phyloP scores from a whole-genome alignment of 2,113 vertebrate species.

The Isichthys henryi region DNA sequence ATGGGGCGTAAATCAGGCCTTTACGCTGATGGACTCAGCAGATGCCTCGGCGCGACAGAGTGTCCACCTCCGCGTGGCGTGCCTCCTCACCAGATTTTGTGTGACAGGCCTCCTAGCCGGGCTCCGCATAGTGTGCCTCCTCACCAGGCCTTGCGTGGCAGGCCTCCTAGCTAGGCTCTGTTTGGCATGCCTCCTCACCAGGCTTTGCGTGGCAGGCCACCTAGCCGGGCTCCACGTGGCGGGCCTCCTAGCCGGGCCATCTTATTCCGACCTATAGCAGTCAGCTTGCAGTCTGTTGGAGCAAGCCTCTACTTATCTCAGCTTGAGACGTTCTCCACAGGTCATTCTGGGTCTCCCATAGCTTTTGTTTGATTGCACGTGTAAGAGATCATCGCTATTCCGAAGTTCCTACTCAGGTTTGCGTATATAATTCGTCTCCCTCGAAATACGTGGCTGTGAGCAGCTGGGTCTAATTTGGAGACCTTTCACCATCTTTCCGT shows the following conservation, averaged over 20 bases:
- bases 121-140: constrained; percentile 30
- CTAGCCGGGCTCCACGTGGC: constrained; percentile 22
- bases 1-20: constrained; percentile 36
- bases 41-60: constrained; percentile 15
- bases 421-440: constrained; percentile 9
- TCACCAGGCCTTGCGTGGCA: constrained; percentile 31
- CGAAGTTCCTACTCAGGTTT: neutral
- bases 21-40: constrained; percentile 34
- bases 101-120: constrained; percentile 27
- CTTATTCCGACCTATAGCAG: neutral
- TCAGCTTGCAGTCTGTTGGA: neutral
- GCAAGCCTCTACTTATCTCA: neutral
- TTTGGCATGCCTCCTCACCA: constrained; percentile 32
- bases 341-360: neutral
- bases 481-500: neutral
- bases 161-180: constrained; percentile 25
- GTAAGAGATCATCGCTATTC: neutral
- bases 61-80: constrained; percentile 26
- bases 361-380: neutral
- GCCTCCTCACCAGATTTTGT: constrained; percentile 27
- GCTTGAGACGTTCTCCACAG: neutral
- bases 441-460: neutral
- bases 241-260: constrained; percentile 10
- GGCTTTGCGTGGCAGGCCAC: neutral
- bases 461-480: neutral